These are phyloP conservation scores for Rhyacichthys aspro DNA, from an alignment of 2,797 vertebrate species.

Conservation along the genomic window DNA sequence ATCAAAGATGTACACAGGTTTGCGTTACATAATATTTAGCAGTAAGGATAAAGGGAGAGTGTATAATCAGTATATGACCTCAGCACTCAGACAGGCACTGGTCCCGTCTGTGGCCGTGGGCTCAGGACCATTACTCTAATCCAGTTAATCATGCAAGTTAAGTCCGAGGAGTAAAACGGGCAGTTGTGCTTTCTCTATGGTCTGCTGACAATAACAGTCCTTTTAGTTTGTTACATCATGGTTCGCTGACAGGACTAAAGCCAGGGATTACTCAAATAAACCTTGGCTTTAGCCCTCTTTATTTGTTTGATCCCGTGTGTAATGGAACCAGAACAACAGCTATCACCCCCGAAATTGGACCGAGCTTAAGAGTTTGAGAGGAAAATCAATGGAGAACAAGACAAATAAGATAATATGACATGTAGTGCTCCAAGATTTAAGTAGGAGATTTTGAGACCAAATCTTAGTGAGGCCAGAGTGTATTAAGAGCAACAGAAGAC, in stretches of 20 bases:
- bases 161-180: slow-evolving; percentile 16
- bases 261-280: slow-evolving; percentile 37
- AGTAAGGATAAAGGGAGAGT: not conserved
- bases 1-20: not conserved
- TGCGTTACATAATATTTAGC: not conserved
- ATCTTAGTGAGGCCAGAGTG: no score
- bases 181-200: slow-evolving; percentile 20
- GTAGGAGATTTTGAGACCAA: no score
- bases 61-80: not conserved
- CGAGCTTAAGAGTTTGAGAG: not conserved
- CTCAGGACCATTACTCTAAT: slow-evolving; percentile 48
- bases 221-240: slow-evolving; percentile 11
- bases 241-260: slow-evolving; percentile 33
- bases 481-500: no score
- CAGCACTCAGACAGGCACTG: slow-evolving; percentile 12
- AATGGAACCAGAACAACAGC: not conserved
- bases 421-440: no score
- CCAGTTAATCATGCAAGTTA: slow-evolving; percentile 38
- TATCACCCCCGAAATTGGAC: not conserved
- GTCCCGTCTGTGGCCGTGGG: slow-evolving; percentile 17
- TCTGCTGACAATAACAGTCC: slow-evolving; percentile 34
- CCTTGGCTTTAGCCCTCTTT: slow-evolving; percentile 5
- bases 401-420: no score
- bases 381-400: not conserved
- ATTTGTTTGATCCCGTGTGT: slow-evolving; percentile 2